phyloP scores from a whole-genome alignment of 2,797 vertebrate genomes.

The Sebastes flavidus region DNA sequence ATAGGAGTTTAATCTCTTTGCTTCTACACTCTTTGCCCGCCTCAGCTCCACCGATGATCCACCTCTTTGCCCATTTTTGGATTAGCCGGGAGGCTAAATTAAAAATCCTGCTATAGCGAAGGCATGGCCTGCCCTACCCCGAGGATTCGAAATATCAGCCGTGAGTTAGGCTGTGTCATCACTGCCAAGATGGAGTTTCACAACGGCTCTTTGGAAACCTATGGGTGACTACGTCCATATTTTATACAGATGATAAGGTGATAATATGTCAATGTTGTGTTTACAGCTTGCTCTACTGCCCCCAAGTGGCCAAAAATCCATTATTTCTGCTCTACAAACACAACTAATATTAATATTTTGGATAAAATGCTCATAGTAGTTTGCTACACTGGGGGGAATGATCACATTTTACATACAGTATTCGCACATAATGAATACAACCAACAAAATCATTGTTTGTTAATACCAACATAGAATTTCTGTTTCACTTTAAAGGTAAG shows the following conservation, averaged over 20 bases:
- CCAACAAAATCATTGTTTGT: neutral
- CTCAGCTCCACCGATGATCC: no score
- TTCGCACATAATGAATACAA: neutral
- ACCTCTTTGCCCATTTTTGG: no score
- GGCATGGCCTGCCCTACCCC: no score
- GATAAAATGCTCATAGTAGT: neutral
- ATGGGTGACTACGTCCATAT: neutral
- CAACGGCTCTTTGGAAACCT: neutral
- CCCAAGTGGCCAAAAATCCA: neutral
- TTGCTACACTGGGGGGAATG: neutral
- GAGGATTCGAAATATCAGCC: no score
- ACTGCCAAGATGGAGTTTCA: neutral
- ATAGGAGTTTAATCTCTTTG: no score
- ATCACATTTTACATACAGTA: neutral
- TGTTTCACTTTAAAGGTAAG: neutral
- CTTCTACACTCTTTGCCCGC: no score
- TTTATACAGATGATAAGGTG: neutral
- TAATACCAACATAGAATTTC: neutral
- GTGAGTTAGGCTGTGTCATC: neutral
- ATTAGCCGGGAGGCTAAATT: no score
- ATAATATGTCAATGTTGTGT: neutral
- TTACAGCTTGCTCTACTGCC: neutral
- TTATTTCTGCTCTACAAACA: neutral
- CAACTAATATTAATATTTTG: neutral
- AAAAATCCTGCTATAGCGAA: no score